Evolutionary conservation across 2,113 vertebrate species (phyloP), one percentile per base, ranked within the genome.

Genomic region (Myocastor coypus): DNA sequence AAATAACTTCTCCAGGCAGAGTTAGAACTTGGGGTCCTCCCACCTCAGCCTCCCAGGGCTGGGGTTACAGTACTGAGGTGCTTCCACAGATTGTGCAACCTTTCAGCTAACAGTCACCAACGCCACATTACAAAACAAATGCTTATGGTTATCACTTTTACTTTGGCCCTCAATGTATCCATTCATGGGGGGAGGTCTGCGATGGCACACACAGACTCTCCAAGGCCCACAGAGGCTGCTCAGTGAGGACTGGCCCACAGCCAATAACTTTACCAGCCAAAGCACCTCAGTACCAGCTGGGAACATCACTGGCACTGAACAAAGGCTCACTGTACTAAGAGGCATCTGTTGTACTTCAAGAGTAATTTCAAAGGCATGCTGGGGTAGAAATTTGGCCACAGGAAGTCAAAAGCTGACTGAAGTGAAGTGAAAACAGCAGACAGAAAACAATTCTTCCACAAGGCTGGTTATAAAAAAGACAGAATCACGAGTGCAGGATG

Each of bases 331-430:
- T 88, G 32, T 66, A 77, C 69, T 69, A 28, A 91, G 46, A 69
- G 2, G 9, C 26, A 16, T 64, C 78, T 87, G 34, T 24, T 83
- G 1, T 7, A 57, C 40, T 77, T 85, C 37, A 93, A 92, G 42
- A 55, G 86, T 89, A 32, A 95, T 82, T 91, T 89, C 55, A 80
- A 71, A 89, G 17, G n/a, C 82, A 50, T 28, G 37, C 19, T 66
- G n/a, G 26, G 46, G 12, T 68, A 87, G 55, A 91, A 69, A 84
- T 89, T 12, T 91, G 10, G 64, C 46, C 55, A 80, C 28, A 57
- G 0, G n/a, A 86, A 96, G 37, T 92, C 78, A 92, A 64, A 91
- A 89, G 20, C 16, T 87, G 64, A 81, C 71, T 34, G 37, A 96
- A 34, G 24, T 89, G 19, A 95, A 73, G 19, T 85, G 71, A 90